Base-by-base conservation (phyloP, 64 coral and sea anemone species). In the Dendrophyllia cribrosa region DNA sequence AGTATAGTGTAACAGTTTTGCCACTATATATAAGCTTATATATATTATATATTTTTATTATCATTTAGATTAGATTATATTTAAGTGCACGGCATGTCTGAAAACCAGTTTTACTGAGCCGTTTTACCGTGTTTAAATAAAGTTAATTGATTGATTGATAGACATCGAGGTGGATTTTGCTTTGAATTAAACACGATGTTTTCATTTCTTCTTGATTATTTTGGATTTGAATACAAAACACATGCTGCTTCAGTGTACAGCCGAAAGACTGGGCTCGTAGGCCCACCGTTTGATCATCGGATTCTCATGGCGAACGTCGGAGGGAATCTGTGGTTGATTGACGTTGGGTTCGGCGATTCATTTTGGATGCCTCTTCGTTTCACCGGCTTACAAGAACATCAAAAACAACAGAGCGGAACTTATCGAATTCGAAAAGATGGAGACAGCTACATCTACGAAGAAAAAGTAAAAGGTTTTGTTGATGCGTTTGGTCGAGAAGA, bases 141-240 rank as follows among this genome's bases (percentile, higher is more conserved):
- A n/a, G n/a, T n/a, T n/a, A n/a, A n/a, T n/a, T n/a, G n/a, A n/a
- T n/a, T n/a, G n/a, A n/a, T n/a, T n/a, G n/a, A n/a, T n/a, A n/a
- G n/a, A n/a, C 91, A 87, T 70, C 83, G 91, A 11, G 91, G 91
- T 5, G 91, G 91, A 50, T 88, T 88, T 61, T 93, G 91, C 74
- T 93, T 21, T 72, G 91, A 93, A 26, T 85, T 93, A 1, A 93
- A 93, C 25, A 59, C 62, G 48, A 46, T 88, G 19, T 93, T 72
- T 79, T 88, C 74, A 1, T 70, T 79, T 19, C 83, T 93, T 56
- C 75, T 93, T 4, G 61, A 93, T 70, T 76, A 77, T 68, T 44
- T 87, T 78, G 82, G 82, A 58, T 93, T 87, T 46, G 43, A 20
- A 12, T 56, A 56, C 83, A 79, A 69, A 2, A 78, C 2, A 5